Percentiles rank a stretch among this genome's conserved stretches.
phyloP scores from a whole-genome alignment of 2,888 invertebrate genomes.

The Campoplex nolae region DNA sequence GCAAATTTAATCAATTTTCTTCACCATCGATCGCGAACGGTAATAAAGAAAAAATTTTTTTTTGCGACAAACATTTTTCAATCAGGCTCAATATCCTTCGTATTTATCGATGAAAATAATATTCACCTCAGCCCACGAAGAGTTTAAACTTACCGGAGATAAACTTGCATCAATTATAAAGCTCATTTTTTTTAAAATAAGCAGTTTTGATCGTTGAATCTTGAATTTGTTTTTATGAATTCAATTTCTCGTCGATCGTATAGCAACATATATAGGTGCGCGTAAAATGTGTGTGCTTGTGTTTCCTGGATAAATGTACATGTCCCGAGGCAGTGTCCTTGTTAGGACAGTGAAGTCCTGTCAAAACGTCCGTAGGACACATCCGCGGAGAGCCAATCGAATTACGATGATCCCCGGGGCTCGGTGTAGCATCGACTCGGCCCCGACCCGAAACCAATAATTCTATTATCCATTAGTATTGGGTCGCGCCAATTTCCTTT shows the following conservation, averaged over 20 bases:
- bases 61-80: neutral
- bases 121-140: neutral
- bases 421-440: constrained; percentile 63
- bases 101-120: neutral
- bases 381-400: constrained; percentile 82
- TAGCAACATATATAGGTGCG: constrained; percentile 11
- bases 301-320: constrained; percentile 70
- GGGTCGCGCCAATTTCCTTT: constrained; percentile 83
- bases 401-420: constrained; percentile 84
- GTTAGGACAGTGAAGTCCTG: constrained; percentile 83
- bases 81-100: neutral
- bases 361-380: constrained; percentile 85
- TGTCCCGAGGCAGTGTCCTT: constrained; percentile 82
- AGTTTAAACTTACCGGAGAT: neutral
- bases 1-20: neutral
- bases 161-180: neutral
- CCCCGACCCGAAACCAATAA: constrained; percentile 83
- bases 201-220: neutral
- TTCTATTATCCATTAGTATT: constrained; percentile 85
- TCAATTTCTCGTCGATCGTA: neutral
- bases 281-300: constrained; percentile 17
- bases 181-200: neutral
- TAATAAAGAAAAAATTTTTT: neutral
- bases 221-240: neutral
- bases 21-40: neutral